Evolutionary conservation across 2,113 vertebrate genomes (phyloP).

Genomic region (Pagrus major): DNA sequence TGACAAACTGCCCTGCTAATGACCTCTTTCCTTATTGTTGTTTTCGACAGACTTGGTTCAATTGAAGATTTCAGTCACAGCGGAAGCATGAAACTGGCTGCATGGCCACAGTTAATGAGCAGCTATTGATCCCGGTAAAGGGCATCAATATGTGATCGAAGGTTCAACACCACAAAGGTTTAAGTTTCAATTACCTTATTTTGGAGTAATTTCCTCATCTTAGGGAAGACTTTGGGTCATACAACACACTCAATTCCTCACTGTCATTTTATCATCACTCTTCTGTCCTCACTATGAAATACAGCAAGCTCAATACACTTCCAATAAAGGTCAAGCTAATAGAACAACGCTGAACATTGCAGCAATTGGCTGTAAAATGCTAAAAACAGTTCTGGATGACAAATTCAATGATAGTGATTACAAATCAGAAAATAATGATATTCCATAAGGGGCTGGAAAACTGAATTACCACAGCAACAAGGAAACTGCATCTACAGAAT

Average conservation of each 20-base stretch:
- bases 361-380: neutral
- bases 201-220: neutral
- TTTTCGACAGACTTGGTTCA: conserved; percentile 3
- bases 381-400: neutral
- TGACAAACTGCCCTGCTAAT: neutral
- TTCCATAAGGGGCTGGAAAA: neutral
- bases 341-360: neutral
- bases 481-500: neutral
- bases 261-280: neutral
- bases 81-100: conserved; percentile 12
- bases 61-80: conserved; percentile 7
- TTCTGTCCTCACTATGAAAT: neutral
- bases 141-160: neutral
- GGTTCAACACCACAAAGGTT: conserved; percentile 9
- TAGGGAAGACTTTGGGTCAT: neutral
- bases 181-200: neutral
- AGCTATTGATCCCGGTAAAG: conserved; percentile 36
- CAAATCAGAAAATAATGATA: neutral
- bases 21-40: neutral
- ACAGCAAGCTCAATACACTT: neutral
- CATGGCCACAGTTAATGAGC: conserved; percentile 35
- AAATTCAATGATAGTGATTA: neutral
- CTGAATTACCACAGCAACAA: neutral
- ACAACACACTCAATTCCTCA: neutral
- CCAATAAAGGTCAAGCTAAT: neutral